These are phyloP conservation scores for Campaea margaritaria DNA, from an alignment of 2,888 invertebrate genomes.

Conservation along the genomic window DNA sequence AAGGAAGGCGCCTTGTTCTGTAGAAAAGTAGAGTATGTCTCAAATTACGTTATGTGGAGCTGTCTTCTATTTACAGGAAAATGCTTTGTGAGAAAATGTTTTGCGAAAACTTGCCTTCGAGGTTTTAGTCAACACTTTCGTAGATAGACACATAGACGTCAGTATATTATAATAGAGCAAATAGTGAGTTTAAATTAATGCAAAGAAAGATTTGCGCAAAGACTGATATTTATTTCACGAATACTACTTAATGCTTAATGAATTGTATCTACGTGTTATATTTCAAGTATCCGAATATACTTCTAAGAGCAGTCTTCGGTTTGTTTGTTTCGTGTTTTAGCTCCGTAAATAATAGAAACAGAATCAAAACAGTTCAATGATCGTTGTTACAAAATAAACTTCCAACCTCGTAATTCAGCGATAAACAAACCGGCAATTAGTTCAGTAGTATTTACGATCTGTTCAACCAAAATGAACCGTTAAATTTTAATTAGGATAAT, in stretches of 20 bases:
- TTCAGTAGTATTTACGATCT: slow-evolving; percentile 10
- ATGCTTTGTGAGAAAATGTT: background rate
- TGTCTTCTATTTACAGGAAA: background rate
- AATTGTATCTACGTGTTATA: no score
- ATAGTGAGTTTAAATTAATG: no score
- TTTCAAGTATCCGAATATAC: no score
- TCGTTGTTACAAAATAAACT: slow-evolving; percentile 5
- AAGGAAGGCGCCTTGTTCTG: background rate
- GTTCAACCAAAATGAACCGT: slow-evolving; percentile 5
- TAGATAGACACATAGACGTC: no score
- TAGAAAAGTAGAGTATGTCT: background rate
- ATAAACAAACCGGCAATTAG: slow-evolving; percentile 6
- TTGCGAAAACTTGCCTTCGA: background rate
- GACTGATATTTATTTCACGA: no score
- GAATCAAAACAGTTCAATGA: background rate
- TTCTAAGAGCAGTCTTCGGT: no score
- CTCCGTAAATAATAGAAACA: background rate
- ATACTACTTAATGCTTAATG: no score
- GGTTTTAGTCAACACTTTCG: background rate
- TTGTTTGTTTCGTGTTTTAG: no score
- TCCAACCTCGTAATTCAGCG: background rate
- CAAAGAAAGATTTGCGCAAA: no score
- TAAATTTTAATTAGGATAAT: slow-evolving; percentile 13
- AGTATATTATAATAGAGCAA: no score
- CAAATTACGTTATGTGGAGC: background rate